A percentile compares a stretch with the other conserved stretches of the same genome.
phyloP scores from a whole-genome alignment of 2,888 invertebrate species.

The Thecophora atra region DNA sequence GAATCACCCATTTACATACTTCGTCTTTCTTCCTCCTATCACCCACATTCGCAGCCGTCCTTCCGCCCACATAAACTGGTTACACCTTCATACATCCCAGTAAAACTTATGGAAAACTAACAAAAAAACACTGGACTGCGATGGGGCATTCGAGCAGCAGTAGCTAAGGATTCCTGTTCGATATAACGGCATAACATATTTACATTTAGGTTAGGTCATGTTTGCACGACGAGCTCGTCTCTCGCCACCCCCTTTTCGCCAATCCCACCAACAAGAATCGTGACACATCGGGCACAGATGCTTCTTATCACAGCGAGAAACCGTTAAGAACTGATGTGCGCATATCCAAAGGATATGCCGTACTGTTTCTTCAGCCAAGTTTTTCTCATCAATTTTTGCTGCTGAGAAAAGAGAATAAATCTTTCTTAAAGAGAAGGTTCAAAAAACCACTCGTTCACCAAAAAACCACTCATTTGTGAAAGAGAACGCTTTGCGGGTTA shows the following conservation, averaged over 20 bases:
- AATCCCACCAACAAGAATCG: not conserved
- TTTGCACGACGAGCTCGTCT: not conserved
- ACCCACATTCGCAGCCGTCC: not conserved
- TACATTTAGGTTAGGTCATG: conserved; percentile 37
- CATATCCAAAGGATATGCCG: too few species aligned
- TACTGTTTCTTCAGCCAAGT: too few species aligned
- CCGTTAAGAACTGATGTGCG: conserved; percentile 24
- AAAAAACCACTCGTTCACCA: too few species aligned
- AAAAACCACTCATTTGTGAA: too few species aligned
- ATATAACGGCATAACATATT: conserved; percentile 24
- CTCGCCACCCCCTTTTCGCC: not conserved
- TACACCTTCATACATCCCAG: not conserved
- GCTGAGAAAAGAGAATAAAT: too few species aligned
- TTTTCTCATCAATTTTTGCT: too few species aligned
- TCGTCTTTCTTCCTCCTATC: not conserved
- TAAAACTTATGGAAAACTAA: not conserved
- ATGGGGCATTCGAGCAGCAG: not conserved
- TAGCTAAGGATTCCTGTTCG: not conserved
- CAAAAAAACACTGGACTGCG: not conserved
- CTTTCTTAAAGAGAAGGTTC: too few species aligned
- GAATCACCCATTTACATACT: not conserved
- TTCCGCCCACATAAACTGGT: not conserved
- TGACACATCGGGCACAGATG: not conserved
- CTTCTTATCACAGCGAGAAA: conserved; percentile 10
- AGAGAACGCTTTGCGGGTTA: too few species aligned